Base-by-base conservation (phyloP, 2,888 invertebrate genomes). In the Drosophila quinaria region DNA sequence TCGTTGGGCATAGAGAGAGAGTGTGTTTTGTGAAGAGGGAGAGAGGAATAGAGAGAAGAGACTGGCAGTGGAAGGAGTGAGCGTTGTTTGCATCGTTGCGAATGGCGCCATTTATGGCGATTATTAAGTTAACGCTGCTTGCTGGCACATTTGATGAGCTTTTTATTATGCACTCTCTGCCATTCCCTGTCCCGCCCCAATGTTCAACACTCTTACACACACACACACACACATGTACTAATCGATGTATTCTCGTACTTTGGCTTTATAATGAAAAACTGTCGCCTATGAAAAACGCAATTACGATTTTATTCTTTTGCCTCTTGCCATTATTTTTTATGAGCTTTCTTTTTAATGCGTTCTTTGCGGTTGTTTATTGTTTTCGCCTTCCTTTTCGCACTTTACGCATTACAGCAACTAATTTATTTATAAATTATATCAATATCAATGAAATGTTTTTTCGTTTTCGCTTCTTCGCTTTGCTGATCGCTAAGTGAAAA, bases 71-170 rank as follows among this genome's bases (percentile, higher is more conserved):
- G 39, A 19, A 35, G 33, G 44, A 19, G 33, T 13, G 3, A 44
- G 19, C 2, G 4, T 17, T 41, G 17, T 54, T 52, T 42, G 70
- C 65, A 54, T 51, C 62, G 51, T 25, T 54, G 52, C 59, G 76
- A 76, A 72, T 83, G 84, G 87, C 87, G 84, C 84, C 84, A 84
- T 84, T 84, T 87, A 81, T 84, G 81, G 77, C 71, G 69, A 75
- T 74, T 79, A 84, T 73, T 74, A 71, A 84, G 83, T 77, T 75
- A 70, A 69, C 72, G 70, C 67, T 63, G 62, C 35, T 72, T 63
- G 62, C 31, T 72, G 41, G 52, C 59, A 47, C 25, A 64, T 72
- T 80, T 86, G 78, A 78, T 76, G 64, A 52, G 76, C 46, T 68
- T 74, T 64, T 70, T 56, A 51, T 56, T 50, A 41, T 49, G 35